phyloP scores from a whole-genome alignment of 1,140 invertebrate genomes.

The Zaprionus africanus region DNA sequence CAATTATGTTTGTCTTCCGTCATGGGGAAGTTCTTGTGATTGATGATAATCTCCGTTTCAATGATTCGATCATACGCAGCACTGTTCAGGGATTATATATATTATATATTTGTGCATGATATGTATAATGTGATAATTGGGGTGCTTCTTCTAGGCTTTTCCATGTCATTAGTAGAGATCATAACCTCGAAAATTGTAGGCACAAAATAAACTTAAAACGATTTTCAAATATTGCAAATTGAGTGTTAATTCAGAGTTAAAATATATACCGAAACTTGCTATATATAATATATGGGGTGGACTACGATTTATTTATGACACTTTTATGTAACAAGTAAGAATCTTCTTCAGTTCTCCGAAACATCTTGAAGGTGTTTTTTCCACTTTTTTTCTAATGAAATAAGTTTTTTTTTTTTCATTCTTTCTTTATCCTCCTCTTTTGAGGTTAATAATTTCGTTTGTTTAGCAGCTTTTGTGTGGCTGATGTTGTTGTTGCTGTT shows the following conservation, averaged over 20 bases:
- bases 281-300: not conserved
- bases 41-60: not conserved
- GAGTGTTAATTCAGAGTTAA: not conserved
- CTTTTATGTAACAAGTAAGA: not conserved
- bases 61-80: not conserved
- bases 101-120: not conserved
- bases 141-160: not conserved
- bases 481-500: not conserved
- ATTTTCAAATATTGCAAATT: conserved; percentile 2
- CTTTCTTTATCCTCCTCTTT: conserved; percentile 36
- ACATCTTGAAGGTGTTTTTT: conserved; percentile 34
- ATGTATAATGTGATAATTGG: not conserved
- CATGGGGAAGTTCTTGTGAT: conserved; percentile 8
- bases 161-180: not conserved
- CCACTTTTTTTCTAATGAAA: conserved; percentile 27
- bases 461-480: conserved; percentile 44
- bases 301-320: not conserved
- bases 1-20: conserved; percentile 7
- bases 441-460: conserved; percentile 67
- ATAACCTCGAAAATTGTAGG: not conserved
- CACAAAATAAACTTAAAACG: not conserved
- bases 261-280: not conserved
- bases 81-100: not conserved
- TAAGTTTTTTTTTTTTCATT: conserved; percentile 29
- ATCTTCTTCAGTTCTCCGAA: not conserved